phyloP scores from a whole-genome alignment of 1,140 invertebrate species.

The Ectropis grisescens region DNA sequence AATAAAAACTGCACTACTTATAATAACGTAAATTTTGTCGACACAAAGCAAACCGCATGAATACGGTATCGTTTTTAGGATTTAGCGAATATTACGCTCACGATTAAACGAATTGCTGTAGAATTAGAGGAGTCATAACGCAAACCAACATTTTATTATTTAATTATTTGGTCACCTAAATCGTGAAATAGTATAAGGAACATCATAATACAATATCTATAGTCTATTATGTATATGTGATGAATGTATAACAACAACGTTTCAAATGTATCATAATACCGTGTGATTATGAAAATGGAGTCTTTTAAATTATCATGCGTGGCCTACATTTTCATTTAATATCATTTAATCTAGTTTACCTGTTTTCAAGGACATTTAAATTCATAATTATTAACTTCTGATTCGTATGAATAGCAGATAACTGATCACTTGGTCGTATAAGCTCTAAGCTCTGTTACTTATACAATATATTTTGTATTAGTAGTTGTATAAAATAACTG shows the following conservation, averaged over 20 bases:
- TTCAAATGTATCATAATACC: conserved; percentile 21
- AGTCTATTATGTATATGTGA: too few species aligned
- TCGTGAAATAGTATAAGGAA: conserved; percentile 40
- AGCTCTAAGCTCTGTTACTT: not conserved
- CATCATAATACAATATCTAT: conserved; percentile 4
- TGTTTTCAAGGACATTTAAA: conserved; percentile 34
- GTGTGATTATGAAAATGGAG: conserved; percentile 19
- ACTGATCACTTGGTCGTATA: too few species aligned
- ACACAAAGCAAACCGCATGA: too few species aligned
- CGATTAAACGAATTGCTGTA: too few species aligned
- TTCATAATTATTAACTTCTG: conserved; percentile 14
- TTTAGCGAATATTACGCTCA: too few species aligned
- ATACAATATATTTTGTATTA: not conserved
- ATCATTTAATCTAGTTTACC: conserved; percentile 35
- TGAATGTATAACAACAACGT: conserved; percentile 37
- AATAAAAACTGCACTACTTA: too few species aligned
- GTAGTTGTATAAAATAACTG: not conserved
- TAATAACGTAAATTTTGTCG: too few species aligned
- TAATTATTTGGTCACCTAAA: too few species aligned
- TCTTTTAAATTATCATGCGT: conserved; percentile 14
- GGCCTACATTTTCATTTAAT: conserved; percentile 13
- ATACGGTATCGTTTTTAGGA: too few species aligned
- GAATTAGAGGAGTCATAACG: too few species aligned
- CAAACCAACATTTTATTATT: too few species aligned
- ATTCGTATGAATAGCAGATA: conserved; percentile 3